phyloP scores from a whole-genome alignment of 2,113 vertebrate genomes.

The Astatotilapia flaviijosephi region DNA sequence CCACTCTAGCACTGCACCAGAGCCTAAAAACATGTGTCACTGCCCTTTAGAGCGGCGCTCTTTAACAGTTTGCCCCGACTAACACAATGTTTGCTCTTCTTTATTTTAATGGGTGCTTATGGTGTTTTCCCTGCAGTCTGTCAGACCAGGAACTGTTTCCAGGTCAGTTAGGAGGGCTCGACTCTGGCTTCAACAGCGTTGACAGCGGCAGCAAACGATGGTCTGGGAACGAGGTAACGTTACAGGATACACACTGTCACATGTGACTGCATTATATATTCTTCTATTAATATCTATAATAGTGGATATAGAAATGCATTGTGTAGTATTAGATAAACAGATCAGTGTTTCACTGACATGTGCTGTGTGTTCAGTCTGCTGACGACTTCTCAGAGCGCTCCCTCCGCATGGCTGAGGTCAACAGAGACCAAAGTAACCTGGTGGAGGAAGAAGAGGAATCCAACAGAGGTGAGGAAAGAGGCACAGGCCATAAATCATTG shows the following conservation, averaged over 20 bases:
- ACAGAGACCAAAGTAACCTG: slow-evolving; percentile 75
- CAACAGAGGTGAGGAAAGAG: slow-evolving; percentile 45
- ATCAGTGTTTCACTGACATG: neutral
- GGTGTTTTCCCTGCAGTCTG: slow-evolving; percentile 66
- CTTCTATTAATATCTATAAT: neutral
- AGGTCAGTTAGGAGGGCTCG: slow-evolving; percentile 79
- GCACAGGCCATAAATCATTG: fast-evolving
- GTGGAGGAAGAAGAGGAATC: slow-evolving; percentile 65
- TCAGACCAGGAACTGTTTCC: slow-evolving; percentile 80
- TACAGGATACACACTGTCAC: neutral
- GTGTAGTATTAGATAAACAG: fast-evolving
- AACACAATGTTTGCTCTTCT: neutral
- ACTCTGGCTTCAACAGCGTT: slow-evolving; percentile 89
- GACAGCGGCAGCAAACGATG: slow-evolving; percentile 90
- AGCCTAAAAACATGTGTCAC: neutral
- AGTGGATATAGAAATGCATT: fast-evolving
- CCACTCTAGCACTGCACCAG: neutral
- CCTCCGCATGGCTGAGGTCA: slow-evolving; percentile 76
- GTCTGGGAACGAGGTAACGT: slow-evolving; percentile 86
- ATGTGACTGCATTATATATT: neutral
- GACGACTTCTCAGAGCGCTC: slow-evolving; percentile 87
- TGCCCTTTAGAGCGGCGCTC: neutral
- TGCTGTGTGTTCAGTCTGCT: slow-evolving; percentile 69
- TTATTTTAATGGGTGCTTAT: neutral
- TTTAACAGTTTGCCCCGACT: neutral